Evolutionary conservation across 2,113 vertebrate genomes (phyloP).

Genomic region (Chloroceryle aenea): DNA sequence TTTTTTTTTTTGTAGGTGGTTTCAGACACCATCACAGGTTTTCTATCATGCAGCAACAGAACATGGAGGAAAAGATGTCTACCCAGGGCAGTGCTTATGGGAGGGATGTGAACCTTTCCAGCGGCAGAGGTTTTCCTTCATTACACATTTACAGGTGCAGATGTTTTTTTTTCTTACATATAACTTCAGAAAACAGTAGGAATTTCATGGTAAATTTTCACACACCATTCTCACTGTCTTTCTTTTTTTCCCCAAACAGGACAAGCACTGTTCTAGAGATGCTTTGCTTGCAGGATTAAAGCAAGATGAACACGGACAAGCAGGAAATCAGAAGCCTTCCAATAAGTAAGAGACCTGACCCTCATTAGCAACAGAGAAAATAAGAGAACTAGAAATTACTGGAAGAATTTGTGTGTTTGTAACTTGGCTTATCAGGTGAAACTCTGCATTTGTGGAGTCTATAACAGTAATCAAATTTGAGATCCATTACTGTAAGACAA

Average conservation of each 20-base stretch:
- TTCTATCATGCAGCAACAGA: constrained; percentile 97
- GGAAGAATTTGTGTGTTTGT: background rate
- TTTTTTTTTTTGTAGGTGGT: constrained; percentile 86
- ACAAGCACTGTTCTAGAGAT: constrained; percentile 99
- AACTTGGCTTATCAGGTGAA: background rate
- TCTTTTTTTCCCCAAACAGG: constrained; percentile 76
- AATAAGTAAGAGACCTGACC: constrained; percentile 81
- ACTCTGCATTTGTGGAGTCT: background rate
- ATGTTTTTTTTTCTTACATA: background rate
- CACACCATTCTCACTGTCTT: background rate
- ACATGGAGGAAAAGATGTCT: constrained; percentile 92
- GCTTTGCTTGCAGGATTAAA: constrained; percentile 94
- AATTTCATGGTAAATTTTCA: background rate
- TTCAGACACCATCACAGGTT: constrained; percentile 96
- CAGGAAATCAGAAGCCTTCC: constrained; percentile 90
- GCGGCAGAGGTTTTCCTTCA: constrained; percentile 96
- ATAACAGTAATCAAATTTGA: background rate
- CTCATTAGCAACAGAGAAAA: background rate
- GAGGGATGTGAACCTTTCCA: constrained; percentile 97
- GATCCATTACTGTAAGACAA: background rate
- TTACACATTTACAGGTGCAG: constrained; percentile 94
- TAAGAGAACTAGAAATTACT: background rate
- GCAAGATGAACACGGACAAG: constrained; percentile 91
- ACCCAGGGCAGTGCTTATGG: constrained; percentile 95
- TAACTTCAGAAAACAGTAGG: background rate